Conservation (phyloP, 2,888 invertebrate species). For the Cheilosia variabilis region DNA sequence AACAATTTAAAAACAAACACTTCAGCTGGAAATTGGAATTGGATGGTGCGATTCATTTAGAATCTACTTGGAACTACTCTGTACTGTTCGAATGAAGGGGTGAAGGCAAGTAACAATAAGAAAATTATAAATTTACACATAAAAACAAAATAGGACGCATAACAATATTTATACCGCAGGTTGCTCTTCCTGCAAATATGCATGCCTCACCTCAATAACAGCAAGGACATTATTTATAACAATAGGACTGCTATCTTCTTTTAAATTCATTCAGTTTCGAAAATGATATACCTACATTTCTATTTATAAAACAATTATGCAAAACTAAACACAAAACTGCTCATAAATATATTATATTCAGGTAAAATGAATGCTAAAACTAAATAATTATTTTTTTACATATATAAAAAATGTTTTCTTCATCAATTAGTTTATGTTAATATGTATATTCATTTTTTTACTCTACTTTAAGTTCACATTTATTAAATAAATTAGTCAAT, state of each 20-base stretch:
- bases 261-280: constrained; percentile 27
- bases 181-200: constrained; percentile 17
- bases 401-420: constrained; percentile 58
- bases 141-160: not conserved
- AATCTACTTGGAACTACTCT: no score
- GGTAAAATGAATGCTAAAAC: constrained; percentile 70
- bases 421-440: constrained; percentile 70
- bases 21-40: no score
- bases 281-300: constrained; percentile 48
- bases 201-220: constrained; percentile 60
- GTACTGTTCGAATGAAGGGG: no score
- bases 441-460: constrained; percentile 71
- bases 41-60: no score
- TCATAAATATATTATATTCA: constrained; percentile 65
- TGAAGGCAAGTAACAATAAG: not conserved
- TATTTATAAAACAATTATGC: constrained; percentile 56
- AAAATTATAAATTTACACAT: not conserved
- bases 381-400: constrained; percentile 54
- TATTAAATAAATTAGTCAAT: constrained; percentile 75
- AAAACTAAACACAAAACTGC: constrained; percentile 52
- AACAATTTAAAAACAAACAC: no score
- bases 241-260: constrained; percentile 59
- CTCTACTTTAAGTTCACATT: constrained; percentile 71
- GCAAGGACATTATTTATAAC: constrained; percentile 49
- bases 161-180: not conserved